Evolutionary conservation across 2,797 vertebrate genomes (phyloP).

Genomic region (Mallotus villosus): DNA sequence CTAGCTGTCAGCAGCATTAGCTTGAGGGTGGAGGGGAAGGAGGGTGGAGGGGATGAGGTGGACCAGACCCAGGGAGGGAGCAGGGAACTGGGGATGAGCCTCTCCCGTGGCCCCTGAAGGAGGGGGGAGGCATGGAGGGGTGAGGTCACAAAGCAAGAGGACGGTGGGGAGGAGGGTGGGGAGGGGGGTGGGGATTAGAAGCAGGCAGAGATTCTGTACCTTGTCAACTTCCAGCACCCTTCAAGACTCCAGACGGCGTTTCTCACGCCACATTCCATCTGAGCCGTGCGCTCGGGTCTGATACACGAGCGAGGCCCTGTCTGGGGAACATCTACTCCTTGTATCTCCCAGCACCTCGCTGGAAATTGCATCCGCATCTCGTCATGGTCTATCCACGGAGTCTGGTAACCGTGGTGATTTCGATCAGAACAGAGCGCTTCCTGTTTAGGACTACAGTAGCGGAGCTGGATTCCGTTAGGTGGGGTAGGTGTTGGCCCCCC

Average conservation of each 20-base stretch:
- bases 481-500: constrained; percentile 22
- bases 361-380: background rate
- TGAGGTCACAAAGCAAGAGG: background rate
- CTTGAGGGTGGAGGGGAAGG: constrained; percentile 22
- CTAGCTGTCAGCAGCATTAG: constrained; percentile 47
- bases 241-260: background rate
- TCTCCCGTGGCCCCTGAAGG: constrained; percentile 19
- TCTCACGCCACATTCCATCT: constrained; percentile 41
- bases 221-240: constrained; percentile 44
- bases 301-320: background rate
- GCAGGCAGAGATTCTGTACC: constrained; percentile 51
- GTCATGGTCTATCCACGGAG: background rate
- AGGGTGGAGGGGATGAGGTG: constrained; percentile 55
- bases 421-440: constrained; percentile 49
- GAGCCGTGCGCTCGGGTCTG: constrained; percentile 21
- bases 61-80: constrained; percentile 40
- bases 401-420: background rate
- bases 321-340: background rate
- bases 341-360: background rate
- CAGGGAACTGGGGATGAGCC: background rate
- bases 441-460: constrained; percentile 51
- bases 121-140: constrained; percentile 10
- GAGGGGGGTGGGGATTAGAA: constrained; percentile 48
- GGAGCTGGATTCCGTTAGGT: constrained; percentile 47
- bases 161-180: constrained; percentile 6